phyloP scores from a whole-genome alignment of 1,140 invertebrate species.

The Laupala kohalensis region DNA sequence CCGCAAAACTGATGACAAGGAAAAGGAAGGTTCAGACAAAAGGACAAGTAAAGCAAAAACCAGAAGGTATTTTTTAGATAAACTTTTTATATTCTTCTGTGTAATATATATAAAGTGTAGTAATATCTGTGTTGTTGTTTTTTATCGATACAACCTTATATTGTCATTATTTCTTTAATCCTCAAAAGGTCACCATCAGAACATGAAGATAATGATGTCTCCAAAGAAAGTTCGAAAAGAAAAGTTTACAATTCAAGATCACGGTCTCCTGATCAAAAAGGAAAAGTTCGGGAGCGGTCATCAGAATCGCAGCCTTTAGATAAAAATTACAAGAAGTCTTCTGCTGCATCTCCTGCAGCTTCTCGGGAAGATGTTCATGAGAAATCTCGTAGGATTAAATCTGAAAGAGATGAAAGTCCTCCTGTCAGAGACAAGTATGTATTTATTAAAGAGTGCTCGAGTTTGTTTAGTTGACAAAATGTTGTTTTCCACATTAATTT shows the following conservation, averaged over 20 bases:
- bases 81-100: not conserved
- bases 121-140: too few species aligned
- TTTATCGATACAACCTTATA: too few species aligned
- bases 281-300: not conserved
- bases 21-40: not conserved
- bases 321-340: constrained; percentile 2
- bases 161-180: too few species aligned
- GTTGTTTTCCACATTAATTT: not conserved
- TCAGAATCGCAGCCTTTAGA: constrained; percentile 1
- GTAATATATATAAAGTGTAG: too few species aligned
- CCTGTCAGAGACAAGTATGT: constrained; percentile 1
- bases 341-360: not conserved
- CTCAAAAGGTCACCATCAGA: constrained; percentile 7
- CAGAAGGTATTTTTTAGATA: not conserved
- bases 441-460: too few species aligned
- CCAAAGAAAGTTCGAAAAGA: not conserved
- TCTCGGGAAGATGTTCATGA: not conserved
- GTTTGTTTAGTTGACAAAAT: too few species aligned
- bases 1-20: constrained; percentile 52
- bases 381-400: not conserved
- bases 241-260: not conserved
- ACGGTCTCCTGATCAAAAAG: not conserved
- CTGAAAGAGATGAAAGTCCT: not conserved
- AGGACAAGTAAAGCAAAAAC: constrained; percentile 1
- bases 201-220: not conserved